Conservation (phyloP, 2,888 invertebrate genomes). For the Diachrysia chrysitis region DNA sequence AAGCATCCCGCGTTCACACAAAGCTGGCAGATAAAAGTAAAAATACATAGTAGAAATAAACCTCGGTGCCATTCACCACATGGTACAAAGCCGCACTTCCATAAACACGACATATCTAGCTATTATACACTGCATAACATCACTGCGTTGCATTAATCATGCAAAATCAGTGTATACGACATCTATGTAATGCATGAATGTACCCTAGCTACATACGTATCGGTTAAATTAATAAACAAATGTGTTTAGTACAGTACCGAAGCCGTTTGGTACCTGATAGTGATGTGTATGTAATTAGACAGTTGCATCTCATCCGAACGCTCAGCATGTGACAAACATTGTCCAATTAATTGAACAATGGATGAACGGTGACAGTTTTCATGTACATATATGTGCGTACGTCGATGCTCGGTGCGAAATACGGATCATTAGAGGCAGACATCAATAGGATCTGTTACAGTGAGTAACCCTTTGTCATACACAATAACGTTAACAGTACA, state of each 20-base stretch:
- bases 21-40: slow-evolving; percentile 29
- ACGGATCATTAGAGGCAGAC: neutral
- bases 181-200: neutral
- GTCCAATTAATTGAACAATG: slow-evolving; percentile 13
- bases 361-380: neutral
- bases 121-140: slow-evolving; percentile 5
- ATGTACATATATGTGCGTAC: neutral
- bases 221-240: slow-evolving; percentile 4
- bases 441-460: slow-evolving; percentile 1
- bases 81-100: slow-evolving; percentile 33
- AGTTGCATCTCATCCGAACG: neutral
- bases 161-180: slow-evolving; percentile 7
- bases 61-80: slow-evolving; percentile 30
- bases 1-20: slow-evolving; percentile 26
- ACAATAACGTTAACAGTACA: neutral
- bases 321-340: too few relatives aligned
- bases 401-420: neutral
- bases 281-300: slow-evolving; percentile 2
- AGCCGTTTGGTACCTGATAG: slow-evolving; percentile 10
- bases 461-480: neutral
- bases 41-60: slow-evolving; percentile 38
- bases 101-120: slow-evolving; percentile 31
- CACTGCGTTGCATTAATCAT: slow-evolving; percentile 27
- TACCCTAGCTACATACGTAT: neutral
- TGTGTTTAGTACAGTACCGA: neutral